Base-by-base conservation (phyloP, 2,113 vertebrate genomes). In the Empidonax traillii region DNA sequence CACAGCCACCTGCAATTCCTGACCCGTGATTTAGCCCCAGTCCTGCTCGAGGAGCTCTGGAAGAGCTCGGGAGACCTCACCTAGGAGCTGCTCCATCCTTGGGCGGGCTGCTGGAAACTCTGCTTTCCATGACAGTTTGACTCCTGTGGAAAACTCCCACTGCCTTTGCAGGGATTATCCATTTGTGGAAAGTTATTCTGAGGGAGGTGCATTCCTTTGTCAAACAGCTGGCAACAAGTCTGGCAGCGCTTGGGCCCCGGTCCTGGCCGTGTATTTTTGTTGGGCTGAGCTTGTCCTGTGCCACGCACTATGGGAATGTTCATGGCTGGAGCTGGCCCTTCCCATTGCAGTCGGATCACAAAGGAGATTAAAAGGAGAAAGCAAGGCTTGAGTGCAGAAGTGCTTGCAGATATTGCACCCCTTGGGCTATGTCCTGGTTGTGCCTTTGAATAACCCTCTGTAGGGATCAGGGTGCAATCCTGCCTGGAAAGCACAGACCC, bases 131-230 rank as follows among this genome's bases (percentile, higher is more conserved):
- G 90, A 95, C 83, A 52, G 39, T 80, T 84, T 33, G 51, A 81
- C 76, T 86, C 87, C 88, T 84, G 71, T 93, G 93, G 92, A 94
- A 96, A 96, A 84, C 72, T 95, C 90, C 92, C 85, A 74, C 41
- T 61, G 92, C 44, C 49, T 90, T 84, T 88, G 52, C 76, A 75
- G 85, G 68, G 88, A 96, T 93, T 94, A 81, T 88, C 68, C 93
- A 49, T 80, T 69, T 96, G 94, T 8, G 85, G 94, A 94, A 91
- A 95, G 82, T 68, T 80, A 66, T 94, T 83, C 17, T 41, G 53
- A 75, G 78, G 89, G 68, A 90, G 79, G 49, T 59, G 85, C 82
- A 89, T 92, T 96, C 68, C 72, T 93, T 81, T 86, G 67, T 86
- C 4, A 46, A 83, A 49, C 0, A 27, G 72, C 75, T 94, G 90